phyloP scores from a whole-genome alignment of 2,797 vertebrate genomes.

The Gymnocypris eckloni region DNA sequence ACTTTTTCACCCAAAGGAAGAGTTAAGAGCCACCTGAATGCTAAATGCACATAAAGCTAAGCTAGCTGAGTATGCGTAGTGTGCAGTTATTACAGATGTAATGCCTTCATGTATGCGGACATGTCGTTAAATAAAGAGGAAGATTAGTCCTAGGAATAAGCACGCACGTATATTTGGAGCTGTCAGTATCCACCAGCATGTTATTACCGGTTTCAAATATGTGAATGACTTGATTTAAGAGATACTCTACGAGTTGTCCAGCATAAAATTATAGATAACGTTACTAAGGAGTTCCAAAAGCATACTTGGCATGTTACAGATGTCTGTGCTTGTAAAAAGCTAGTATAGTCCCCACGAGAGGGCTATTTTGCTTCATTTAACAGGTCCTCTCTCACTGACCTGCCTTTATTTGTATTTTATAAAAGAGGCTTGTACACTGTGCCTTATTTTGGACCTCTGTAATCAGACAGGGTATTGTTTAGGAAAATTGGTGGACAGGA shows the following conservation, averaged over 20 bases:
- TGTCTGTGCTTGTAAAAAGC: background rate
- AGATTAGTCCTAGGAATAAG: background rate
- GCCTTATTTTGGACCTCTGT: constrained; percentile 28
- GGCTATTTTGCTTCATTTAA: background rate
- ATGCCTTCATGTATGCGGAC: constrained; percentile 16
- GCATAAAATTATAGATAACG: background rate
- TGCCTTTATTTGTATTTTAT: constrained; percentile 18
- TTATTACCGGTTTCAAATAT: constrained; percentile 28
- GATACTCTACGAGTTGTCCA: background rate
- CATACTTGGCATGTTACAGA: background rate
- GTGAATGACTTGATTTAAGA: background rate
- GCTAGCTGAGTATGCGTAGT: constrained; percentile 44
- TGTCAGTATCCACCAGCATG: constrained; percentile 21
- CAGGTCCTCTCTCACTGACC: background rate
- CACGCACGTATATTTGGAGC: background rate
- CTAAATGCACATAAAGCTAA: constrained; percentile 29
- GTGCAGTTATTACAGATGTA: constrained; percentile 34
- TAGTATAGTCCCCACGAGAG: background rate
- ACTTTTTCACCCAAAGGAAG: constrained; percentile 32
- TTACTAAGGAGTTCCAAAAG: constrained; percentile 18
- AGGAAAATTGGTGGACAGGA: constrained; percentile 29
- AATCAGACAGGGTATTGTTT: constrained; percentile 19
- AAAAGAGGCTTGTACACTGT: background rate
- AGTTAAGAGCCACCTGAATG: constrained; percentile 34
- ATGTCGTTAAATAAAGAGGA: constrained; percentile 10